Evolutionary conservation across 64 coral and sea anemone species (phyloP).

Genomic region (Astreopora myriophthalma): DNA sequence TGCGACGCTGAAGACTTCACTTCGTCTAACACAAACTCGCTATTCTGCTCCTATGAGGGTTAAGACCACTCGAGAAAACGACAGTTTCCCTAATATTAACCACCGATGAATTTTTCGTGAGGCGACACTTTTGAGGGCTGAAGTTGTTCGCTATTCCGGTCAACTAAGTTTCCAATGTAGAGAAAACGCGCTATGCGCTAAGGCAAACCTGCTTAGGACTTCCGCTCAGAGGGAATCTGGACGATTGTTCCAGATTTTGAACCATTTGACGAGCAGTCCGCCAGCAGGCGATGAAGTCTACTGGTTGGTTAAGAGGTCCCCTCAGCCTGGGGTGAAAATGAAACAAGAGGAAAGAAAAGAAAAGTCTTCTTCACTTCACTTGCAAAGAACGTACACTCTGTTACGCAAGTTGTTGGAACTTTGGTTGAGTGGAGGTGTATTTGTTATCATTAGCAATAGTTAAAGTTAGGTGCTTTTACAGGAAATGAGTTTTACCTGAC

Average conservation of each 20-base stretch:
- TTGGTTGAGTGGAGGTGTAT: background rate
- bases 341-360: background rate
- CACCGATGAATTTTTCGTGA: too few relatives aligned
- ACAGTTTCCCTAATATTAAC: too few relatives aligned
- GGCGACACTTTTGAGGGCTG: too few relatives aligned
- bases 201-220: conserved; percentile 83
- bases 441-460: background rate
- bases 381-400: background rate
- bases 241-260: conserved; percentile 95
- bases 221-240: conserved; percentile 50
- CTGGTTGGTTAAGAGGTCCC: conserved; percentile 86
- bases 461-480: background rate
- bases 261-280: conserved; percentile 99
- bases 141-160: too few relatives aligned
- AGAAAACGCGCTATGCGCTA: background rate
- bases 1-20: too few relatives aligned
- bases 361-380: background rate
- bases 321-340: conserved; percentile 47
- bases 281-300: conserved; percentile 96
- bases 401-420: conserved; percentile 3
- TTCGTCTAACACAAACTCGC: too few relatives aligned
- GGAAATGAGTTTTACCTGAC: background rate
- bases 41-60: too few relatives aligned
- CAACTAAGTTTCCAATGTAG: background rate
- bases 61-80: too few relatives aligned